These are phyloP conservation scores for Thryonomys swinderianus DNA, from an alignment of 2,113 vertebrate species.

Conservation along the genomic window DNA sequence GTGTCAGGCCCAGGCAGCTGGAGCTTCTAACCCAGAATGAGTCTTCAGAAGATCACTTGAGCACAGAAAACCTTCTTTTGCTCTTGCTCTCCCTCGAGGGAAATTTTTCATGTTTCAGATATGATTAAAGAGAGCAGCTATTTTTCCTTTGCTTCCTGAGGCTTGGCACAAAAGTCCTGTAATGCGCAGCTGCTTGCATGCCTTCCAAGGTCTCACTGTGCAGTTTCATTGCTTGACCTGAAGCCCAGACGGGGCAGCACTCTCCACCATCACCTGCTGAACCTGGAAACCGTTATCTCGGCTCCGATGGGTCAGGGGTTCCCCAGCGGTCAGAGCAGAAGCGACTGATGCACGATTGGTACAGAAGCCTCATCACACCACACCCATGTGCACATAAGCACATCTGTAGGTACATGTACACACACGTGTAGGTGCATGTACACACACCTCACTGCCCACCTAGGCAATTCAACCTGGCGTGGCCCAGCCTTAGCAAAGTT, in stretches of 20 bases:
- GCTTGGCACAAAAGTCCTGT: background rate
- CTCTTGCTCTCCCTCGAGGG: background rate
- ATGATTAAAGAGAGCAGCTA: background rate
- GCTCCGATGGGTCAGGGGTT: background rate
- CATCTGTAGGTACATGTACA: accelerated
- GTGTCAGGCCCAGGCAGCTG: background rate
- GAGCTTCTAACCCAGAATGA: background rate
- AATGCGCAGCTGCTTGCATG: background rate
- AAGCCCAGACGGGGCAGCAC: background rate
- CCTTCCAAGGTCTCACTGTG: slow-evolving; percentile 53
- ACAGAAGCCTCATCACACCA: background rate
- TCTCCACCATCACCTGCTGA: slow-evolving; percentile 64
- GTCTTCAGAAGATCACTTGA: background rate
- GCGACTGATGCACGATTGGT: too few species aligned
- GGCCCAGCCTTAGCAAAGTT: background rate
- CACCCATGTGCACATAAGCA: background rate
- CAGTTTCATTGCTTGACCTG: slow-evolving; percentile 34
- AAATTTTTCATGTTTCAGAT: background rate
- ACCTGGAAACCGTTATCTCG: background rate
- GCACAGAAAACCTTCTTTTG: background rate
- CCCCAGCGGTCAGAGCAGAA: background rate
- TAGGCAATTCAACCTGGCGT: background rate
- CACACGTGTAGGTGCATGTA: too few species aligned
- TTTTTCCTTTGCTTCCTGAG: background rate
- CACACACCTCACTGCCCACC: background rate